Evolutionary conservation across 2,797 vertebrate genomes (phyloP).

Genomic region (Glossophaga mutica): DNA sequence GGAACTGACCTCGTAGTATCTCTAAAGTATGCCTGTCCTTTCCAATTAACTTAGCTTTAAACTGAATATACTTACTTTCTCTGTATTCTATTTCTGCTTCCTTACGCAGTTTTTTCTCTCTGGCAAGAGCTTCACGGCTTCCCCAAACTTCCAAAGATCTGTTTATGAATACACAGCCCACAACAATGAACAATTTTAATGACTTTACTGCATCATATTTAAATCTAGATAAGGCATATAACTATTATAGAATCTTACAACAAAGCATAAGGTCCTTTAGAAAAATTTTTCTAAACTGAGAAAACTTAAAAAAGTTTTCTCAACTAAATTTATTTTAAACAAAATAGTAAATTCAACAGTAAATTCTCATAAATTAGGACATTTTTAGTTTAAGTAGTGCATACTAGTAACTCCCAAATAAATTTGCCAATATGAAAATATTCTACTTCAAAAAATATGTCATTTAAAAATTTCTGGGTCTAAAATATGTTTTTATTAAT

Average conservation of each 20-base stretch:
- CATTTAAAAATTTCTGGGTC: neutral
- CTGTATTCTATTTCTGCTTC: constrained; percentile 92
- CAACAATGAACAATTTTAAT: constrained; percentile 41
- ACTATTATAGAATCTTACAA: neutral
- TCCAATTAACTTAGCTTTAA: constrained; percentile 20
- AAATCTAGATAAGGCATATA: constrained; percentile 14
- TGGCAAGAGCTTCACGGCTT: constrained; percentile 93
- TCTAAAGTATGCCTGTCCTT: neutral
- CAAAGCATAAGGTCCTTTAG: neutral
- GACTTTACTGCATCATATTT: neutral
- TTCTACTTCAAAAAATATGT: constrained; percentile 12
- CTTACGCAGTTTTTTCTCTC: constrained; percentile 92
- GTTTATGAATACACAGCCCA: neutral
- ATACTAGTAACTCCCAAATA: neutral
- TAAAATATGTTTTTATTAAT: neutral
- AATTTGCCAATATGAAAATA: neutral
- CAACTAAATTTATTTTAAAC: constrained; percentile 8
- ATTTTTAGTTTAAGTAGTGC: neutral
- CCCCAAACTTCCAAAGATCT: constrained; percentile 98
- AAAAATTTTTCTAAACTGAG: neutral
- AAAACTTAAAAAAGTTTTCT: constrained; percentile 10
- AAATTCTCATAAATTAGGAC: constrained; percentile 13
- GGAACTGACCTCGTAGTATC: neutral
- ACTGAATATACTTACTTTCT: constrained; percentile 89
- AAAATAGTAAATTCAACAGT: neutral